Base-by-base conservation (phyloP, 2,797 vertebrate species). In the Onychomys arenicola region DNA sequence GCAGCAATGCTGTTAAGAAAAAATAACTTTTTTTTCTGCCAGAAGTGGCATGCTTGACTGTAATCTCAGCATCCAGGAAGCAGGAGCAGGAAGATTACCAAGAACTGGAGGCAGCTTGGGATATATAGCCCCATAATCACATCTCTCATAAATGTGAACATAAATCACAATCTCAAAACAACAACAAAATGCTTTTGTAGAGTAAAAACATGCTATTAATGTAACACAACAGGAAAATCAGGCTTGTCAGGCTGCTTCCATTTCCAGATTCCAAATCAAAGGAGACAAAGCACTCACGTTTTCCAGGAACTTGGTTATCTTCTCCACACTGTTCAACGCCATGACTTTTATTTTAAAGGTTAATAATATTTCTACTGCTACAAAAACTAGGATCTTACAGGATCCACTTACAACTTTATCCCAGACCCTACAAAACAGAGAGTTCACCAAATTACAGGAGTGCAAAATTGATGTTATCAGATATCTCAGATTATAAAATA, bases 361-460 rank as follows among this genome's bases (percentile, higher is more conserved):
- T 96, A 99, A 98, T 93, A 99, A 97, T 97, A 99, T 99, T 98
- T 99, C 99, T 98, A 99, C 91, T 61, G 99, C 99, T 89, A 99
- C 99, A 88, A 99, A 99, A 91, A 99, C 99, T 17, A 99, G 98
- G 98, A 99, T 99, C 98, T 99, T 99, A 98, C 99, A 99, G 96
- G 99, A 99, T 92, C 99, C 99, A 59, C 99, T 99, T 96, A 99
- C 99, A 96, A 99, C 99, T 98, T 99, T 99, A 98, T 99, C 99
- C 99, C 99, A 99, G 92, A 99, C 99, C 98, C 99, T 99, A 82
- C 16, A 97, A 95, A 97, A 93, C 95, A 90, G 55, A 85, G 90
- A 96, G 71, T 89, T 37, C 67, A 94, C 14, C 85, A 96, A 95
- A 89, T 69, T 65, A 89, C 32, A 94, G 43, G 17, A 63, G 7